Percentiles rank a stretch among this genome's conserved stretches.
These are phyloP conservation scores for Ectobius pallidus DNA, from an alignment of 2,888 invertebrate species.

Conservation along the genomic window DNA sequence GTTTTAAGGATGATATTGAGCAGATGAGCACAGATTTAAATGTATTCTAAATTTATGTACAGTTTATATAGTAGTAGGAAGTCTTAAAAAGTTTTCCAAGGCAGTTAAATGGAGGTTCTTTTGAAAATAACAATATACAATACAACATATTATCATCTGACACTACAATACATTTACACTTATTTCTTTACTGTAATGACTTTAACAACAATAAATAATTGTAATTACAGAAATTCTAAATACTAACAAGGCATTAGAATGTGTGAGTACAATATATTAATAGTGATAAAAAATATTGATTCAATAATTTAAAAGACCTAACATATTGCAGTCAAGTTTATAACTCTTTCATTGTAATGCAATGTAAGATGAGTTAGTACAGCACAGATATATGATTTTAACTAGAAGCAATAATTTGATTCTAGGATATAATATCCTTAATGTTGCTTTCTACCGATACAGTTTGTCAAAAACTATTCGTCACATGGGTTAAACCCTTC, in stretches of 20 bases:
- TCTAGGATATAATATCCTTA: too few relatives aligned
- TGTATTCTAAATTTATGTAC: conserved; percentile 11
- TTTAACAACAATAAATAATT: neutral
- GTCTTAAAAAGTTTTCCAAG: conserved; percentile 36
- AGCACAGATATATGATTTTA: too few relatives aligned
- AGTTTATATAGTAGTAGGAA: conserved; percentile 24
- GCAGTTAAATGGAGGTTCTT: conserved; percentile 36
- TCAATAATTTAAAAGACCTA: conserved; percentile 13
- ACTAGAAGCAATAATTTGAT: too few relatives aligned
- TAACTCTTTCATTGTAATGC: too few relatives aligned
- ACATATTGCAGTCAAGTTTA: conserved; percentile 10
- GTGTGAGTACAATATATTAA: conserved; percentile 22
- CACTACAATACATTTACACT: conserved; percentile 22
- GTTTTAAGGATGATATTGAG: conserved; percentile 34
- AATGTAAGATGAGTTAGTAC: too few relatives aligned
- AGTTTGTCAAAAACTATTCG: conserved; percentile 28
- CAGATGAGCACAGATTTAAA: conserved; percentile 31
- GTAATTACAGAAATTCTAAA: conserved; percentile 30
- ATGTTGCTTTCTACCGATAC: neutral
- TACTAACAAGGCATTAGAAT: conserved; percentile 39
- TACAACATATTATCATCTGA: conserved; percentile 18
- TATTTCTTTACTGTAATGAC: neutral
- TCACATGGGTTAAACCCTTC: conserved; percentile 25
- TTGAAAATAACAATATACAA: conserved; percentile 25
- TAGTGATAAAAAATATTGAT: neutral